phyloP scores from a whole-genome alignment of 2,797 vertebrate genomes.

The Cirrhinus molitorella region DNA sequence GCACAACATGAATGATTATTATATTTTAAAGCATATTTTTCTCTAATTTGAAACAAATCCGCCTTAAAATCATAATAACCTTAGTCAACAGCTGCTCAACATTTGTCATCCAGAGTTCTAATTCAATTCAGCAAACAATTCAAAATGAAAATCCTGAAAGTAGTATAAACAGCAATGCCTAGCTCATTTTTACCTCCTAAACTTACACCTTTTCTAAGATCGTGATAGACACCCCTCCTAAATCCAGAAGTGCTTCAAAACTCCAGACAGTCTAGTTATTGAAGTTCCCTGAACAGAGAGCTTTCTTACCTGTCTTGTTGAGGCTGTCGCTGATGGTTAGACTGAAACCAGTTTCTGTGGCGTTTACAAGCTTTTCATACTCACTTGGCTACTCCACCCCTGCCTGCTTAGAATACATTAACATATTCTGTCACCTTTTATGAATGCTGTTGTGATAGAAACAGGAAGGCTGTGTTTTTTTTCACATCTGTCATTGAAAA shows the following conservation, averaged over 20 bases:
- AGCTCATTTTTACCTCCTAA: neutral
- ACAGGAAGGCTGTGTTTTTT: neutral
- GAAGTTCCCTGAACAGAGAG: neutral
- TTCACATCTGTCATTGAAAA: slow-evolving; percentile 23
- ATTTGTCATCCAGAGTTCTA: no score
- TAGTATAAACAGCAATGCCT: neutral
- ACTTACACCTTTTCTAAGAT: neutral
- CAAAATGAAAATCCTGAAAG: neutral
- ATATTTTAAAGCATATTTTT: neutral
- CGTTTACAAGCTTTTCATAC: slow-evolving; percentile 41
- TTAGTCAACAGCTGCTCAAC: neutral
- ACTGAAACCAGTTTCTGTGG: slow-evolving; percentile 12
- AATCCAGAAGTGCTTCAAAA: neutral
- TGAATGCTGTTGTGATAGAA: slow-evolving; percentile 55
- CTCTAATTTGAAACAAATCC: neutral
- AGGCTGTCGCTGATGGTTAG: neutral
- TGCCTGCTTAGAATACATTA: neutral
- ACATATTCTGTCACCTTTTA: slow-evolving; percentile 30
- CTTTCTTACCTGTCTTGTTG: slow-evolving; percentile 46
- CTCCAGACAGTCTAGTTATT: neutral
- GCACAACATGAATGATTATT: neutral
- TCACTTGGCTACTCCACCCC: slow-evolving; percentile 46
- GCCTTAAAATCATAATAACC: neutral
- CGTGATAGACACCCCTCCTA: neutral
- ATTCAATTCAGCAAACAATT: neutral